phyloP scores from a whole-genome alignment of 2,888 invertebrate genomes.

The Anorthoa munda region DNA sequence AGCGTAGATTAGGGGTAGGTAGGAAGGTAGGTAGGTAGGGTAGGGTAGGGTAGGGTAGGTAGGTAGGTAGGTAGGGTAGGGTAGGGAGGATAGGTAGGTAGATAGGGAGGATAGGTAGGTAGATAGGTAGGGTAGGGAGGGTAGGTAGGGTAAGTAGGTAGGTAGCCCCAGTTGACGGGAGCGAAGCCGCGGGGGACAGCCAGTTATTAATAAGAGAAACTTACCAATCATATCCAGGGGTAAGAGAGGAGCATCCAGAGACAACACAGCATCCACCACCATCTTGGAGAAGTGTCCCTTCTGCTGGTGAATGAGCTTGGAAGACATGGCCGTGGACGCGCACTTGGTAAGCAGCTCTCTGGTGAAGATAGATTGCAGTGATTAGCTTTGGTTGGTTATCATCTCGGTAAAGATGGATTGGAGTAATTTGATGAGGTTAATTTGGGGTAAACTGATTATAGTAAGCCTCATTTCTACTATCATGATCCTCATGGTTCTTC shows the following conservation, averaged over 20 bases:
- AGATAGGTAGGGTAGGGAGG: too few species aligned
- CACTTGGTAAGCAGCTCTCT: conserved; percentile 95
- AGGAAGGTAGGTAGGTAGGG: too few species aligned
- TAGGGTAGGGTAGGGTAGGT: too few species aligned
- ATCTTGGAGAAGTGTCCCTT: conserved; percentile 98
- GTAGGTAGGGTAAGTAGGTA: too few species aligned
- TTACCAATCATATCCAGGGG: conserved; percentile 99
- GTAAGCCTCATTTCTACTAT: conserved; percentile 55
- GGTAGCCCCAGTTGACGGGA: too few species aligned
- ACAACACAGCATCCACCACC: conserved; percentile 99
- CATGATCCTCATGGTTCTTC: conserved; percentile 72
- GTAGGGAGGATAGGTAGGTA: too few species aligned
- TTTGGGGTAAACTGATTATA: background rate
- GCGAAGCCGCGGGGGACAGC: too few species aligned
- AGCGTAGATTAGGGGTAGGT: too few species aligned
- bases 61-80: too few species aligned
- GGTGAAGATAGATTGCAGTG: conserved; percentile 7
- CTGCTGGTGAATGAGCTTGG: conserved; percentile 99
- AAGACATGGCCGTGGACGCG: conserved; percentile 98
- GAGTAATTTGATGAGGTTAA: background rate
- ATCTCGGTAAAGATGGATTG: background rate
- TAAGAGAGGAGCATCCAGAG: conserved; percentile 94
- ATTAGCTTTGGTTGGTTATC: background rate
- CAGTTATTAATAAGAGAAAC: conserved; percentile 40
- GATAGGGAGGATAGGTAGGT: too few species aligned